phyloP scores from a whole-genome alignment of 2,113 vertebrate genomes.

The Smithornis capensis region DNA sequence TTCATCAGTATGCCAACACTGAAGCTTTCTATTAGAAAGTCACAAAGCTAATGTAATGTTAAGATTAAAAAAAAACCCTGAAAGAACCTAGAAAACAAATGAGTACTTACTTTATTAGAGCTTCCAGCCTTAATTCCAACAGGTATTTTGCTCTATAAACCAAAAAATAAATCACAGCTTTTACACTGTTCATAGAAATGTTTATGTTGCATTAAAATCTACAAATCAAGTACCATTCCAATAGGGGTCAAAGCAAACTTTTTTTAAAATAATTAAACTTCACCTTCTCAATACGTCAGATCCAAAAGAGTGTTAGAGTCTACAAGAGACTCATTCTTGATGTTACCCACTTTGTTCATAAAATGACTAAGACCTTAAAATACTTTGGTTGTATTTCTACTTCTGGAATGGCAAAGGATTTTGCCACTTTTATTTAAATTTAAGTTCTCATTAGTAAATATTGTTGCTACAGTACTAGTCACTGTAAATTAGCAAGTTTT shows the following conservation, averaged over 20 bases:
- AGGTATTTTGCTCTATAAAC: constrained; percentile 90
- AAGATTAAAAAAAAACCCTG: not conserved
- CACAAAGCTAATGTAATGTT: not conserved
- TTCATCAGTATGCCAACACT: not conserved
- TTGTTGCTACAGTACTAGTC: not conserved
- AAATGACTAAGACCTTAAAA: not conserved
- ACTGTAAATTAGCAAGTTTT: not conserved
- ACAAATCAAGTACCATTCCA: not conserved
- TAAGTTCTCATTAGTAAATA: not conserved
- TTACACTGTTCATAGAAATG: not conserved
- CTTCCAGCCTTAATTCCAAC: constrained; percentile 94
- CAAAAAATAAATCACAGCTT: not conserved
- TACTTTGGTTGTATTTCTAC: not conserved
- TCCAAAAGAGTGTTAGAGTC: not conserved
- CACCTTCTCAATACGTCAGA: not conserved
- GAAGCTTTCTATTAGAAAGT: not conserved
- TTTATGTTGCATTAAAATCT: not conserved
- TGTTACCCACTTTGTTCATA: not conserved
- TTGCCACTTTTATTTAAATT: not conserved
- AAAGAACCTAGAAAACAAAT: not conserved
- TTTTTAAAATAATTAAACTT: not conserved
- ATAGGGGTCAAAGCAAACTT: not conserved
- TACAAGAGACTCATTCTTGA: not conserved
- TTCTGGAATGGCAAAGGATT: not conserved
- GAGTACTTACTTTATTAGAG: constrained; percentile 88